Conservation (phyloP, 2,888 invertebrate species). For the Oxycera nigricornis region DNA sequence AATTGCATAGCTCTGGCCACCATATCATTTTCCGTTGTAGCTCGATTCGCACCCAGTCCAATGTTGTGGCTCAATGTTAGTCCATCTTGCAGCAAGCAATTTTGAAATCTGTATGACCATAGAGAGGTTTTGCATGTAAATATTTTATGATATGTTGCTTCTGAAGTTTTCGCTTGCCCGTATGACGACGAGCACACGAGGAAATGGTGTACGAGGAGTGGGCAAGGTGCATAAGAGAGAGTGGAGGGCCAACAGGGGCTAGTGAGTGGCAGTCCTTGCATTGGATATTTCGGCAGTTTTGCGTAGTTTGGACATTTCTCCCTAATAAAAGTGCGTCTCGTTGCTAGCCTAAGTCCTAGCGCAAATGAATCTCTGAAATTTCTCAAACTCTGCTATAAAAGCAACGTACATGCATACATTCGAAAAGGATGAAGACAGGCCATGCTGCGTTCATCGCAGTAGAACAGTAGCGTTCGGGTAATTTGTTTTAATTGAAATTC, state of each 20-base stretch:
- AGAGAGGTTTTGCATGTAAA: slow-evolving; percentile 18
- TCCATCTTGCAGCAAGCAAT: slow-evolving; percentile 31
- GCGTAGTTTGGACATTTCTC: slow-evolving; percentile 23
- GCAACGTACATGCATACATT: not conserved
- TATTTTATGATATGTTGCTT: slow-evolving; percentile 35
- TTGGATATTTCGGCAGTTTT: slow-evolving; percentile 18
- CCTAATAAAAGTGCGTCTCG: slow-evolving; percentile 30
- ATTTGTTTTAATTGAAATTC: slow-evolving; percentile 71
- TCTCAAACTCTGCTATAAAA: slow-evolving; percentile 3
- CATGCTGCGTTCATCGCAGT: slow-evolving; percentile 3
- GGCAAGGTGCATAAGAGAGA: not conserved
- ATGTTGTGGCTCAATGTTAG: slow-evolving; percentile 6
- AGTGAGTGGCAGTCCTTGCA: not conserved
- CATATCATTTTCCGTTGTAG: slow-evolving; percentile 7
- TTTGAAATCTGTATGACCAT: slow-evolving; percentile 31
- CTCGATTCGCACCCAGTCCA: not conserved
- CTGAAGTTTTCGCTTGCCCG: slow-evolving; percentile 28
- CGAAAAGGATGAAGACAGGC: slow-evolving; percentile 7
- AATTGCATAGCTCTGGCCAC: slow-evolving; percentile 30
- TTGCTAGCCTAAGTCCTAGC: slow-evolving; percentile 6
- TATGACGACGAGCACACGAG: slow-evolving; percentile 19
- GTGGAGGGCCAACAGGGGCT: not conserved
- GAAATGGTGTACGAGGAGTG: slow-evolving; percentile 8
- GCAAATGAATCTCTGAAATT: slow-evolving; percentile 21
- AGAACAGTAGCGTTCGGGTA: slow-evolving; percentile 45